Evolutionary conservation across 2,888 invertebrate species (phyloP), one percentile per base, ranked within the genome.

Genomic region (Cheilosia scutellata): DNA sequence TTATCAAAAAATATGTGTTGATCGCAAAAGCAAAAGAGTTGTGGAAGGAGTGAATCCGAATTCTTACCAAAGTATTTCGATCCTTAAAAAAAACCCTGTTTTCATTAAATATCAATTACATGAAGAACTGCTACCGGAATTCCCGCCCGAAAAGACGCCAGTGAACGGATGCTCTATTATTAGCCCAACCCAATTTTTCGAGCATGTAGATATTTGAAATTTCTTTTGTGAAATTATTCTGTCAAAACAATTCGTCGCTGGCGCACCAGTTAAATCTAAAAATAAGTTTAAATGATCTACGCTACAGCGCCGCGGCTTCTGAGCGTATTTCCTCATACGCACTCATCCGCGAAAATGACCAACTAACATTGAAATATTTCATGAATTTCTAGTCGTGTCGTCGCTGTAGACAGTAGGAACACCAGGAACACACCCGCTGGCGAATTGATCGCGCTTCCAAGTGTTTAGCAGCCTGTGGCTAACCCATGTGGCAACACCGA

Each of bases 351-450:
- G 42, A 68, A 68, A 76, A 58, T 68, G 51, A 16, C 58, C 68
- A 51, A 76, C 66, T 68, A 76, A 68, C 76, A 76, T 76, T 76
- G 76, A 68, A 76, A 37, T 29, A 37, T 49, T 27, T 49, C 27
- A 72, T 60, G 44, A 72, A 62, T 49, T 40, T 51, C 40, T 60
- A 16, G n/a, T 16, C 5, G 13, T 16, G n/a, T 16, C 5, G 13
- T 68, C 55, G 55, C 66, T 37, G 27, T 27, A 27, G 44, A 42
- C 11, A 4, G 27, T 6, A 16, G 31, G n/a, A 16, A 31, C 9
- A 2, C 16, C 16, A 16, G 11, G 9, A 16, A 9, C 5, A 37
- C 37, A 27, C 37, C 33, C 25, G 25, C 40, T 11, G 27, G 27
- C 27, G 13, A 9, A 42, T 6, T 29, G 42, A 27, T 62, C 44